These are phyloP conservation scores for Patiria pectinifera DNA, from an alignment of 53 echinoderm and acorn worm genomes.

Conservation along the genomic window DNA sequence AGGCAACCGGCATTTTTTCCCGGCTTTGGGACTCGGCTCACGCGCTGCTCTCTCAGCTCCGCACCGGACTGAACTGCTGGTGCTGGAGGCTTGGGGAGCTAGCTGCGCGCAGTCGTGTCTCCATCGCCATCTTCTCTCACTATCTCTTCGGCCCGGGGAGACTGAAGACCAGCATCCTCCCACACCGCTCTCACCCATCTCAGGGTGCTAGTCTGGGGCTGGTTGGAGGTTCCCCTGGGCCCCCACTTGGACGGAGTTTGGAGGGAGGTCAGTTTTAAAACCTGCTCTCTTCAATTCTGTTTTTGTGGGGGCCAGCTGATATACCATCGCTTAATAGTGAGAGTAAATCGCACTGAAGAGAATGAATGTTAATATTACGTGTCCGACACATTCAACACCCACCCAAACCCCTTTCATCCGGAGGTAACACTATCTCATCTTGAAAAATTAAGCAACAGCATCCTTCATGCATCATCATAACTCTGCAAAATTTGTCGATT, in stretches of 20 bases:
- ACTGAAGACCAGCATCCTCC: conserved; percentile 44
- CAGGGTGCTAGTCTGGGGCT: conserved; percentile 53
- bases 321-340: neutral
- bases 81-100: neutral
- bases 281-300: conserved; percentile 61
- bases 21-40: neutral
- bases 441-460: no score
- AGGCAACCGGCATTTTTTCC: neutral
- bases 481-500: neutral
- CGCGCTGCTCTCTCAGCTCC: neutral
- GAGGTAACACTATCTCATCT: no score
- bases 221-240: conserved; percentile 45
- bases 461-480: no score
- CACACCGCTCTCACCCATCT: conserved; percentile 53
- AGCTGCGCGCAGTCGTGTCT: neutral
- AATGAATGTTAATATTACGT: no score
- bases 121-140: neutral
- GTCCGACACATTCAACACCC: neutral
- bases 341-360: no score
- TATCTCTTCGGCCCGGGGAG: conserved; percentile 50
- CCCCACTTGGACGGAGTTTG: conserved; percentile 57
- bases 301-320: conserved; percentile 60
- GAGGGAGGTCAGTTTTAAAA: conserved; percentile 35
- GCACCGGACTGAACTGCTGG: no score
- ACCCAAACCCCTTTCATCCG: no score